These are phyloP conservation scores for Aramus guarauna DNA, from an alignment of 2,113 vertebrate genomes.

Conservation along the genomic window DNA sequence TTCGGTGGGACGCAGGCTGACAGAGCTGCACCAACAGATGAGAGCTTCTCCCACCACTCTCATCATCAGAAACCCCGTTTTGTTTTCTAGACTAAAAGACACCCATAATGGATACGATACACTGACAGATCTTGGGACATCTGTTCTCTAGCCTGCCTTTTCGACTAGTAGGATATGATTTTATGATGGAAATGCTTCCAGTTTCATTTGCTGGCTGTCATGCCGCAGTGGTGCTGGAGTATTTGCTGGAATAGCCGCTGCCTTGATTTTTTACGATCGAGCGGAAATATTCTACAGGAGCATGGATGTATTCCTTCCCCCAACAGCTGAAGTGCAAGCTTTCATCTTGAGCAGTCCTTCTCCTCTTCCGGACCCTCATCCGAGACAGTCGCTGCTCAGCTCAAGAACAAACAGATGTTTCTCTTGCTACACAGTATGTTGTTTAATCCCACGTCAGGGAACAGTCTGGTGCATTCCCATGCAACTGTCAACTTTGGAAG, in stretches of 20 bases:
- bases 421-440: constrained; percentile 15
- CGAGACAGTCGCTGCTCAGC: not conserved
- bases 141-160: not conserved
- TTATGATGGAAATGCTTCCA: not conserved
- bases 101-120: not conserved
- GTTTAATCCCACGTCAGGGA: constrained; percentile 36
- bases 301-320: not conserved
- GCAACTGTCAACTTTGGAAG: constrained; percentile 5
- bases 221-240: not conserved
- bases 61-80: not conserved
- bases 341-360: not conserved
- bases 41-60: not conserved
- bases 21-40: accelerated
- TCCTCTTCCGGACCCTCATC: constrained; percentile 3
- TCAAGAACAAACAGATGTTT: constrained; percentile 53
- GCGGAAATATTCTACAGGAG: not conserved
- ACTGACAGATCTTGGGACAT: not conserved
- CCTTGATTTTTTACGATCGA: not conserved
- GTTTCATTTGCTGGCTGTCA: not conserved
- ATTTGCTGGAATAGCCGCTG: not conserved
- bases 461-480: not conserved
- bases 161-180: not conserved
- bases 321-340: not conserved
- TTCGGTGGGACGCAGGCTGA: not conserved
- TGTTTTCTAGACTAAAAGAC: not conserved